Conservation (phyloP, 53 echinoderm and acorn worm genomes). For the Zoroaster sp. region DNA sequence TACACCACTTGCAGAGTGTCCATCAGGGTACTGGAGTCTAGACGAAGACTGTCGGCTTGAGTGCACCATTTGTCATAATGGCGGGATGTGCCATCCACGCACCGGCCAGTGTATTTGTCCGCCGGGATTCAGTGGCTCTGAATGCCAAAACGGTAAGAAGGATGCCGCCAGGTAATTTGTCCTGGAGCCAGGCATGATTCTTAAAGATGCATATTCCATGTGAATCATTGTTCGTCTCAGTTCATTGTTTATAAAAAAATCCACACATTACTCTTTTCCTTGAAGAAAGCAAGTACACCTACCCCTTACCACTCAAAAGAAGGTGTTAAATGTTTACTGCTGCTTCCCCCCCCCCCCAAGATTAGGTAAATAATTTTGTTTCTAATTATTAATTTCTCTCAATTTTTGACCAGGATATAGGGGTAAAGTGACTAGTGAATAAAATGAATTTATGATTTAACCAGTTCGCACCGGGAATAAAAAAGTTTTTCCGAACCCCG, state of each 20-base stretch:
- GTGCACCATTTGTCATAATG: constrained; percentile 43
- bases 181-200: too few species aligned
- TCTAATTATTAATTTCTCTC: too few species aligned
- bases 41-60: background rate
- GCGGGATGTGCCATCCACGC: constrained; percentile 53
- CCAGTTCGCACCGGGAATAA: too few species aligned
- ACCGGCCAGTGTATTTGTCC: constrained; percentile 49
- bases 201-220: too few species aligned
- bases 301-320: too few species aligned
- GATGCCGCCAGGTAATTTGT: too few species aligned
- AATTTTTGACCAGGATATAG: too few species aligned
- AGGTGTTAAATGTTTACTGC: background rate
- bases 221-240: background rate
- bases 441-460: too few species aligned
- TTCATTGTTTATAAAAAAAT: background rate
- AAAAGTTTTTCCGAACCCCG: too few species aligned
- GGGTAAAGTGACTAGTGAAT: too few species aligned
- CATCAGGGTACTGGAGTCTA: constrained; percentile 18
- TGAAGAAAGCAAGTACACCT: background rate
- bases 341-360: background rate
- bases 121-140: constrained; percentile 46
- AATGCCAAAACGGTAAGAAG: constrained; percentile 31
- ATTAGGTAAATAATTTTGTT: too few species aligned
- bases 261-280: background rate
- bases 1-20: constrained; percentile 31